These are phyloP conservation scores for Heterocephalus glaber DNA, from an alignment of 2,113 vertebrate genomes.

Conservation along the genomic window DNA sequence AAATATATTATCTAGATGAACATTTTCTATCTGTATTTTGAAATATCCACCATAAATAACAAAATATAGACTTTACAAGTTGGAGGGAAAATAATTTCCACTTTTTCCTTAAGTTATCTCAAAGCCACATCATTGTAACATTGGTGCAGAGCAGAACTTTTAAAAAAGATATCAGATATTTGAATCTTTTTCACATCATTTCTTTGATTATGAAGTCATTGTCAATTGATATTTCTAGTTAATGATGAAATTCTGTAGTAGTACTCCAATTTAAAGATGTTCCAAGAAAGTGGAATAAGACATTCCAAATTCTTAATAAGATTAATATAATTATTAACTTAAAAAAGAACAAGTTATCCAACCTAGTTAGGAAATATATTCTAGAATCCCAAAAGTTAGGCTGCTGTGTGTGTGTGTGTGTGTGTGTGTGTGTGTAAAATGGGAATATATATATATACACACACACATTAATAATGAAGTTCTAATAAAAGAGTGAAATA, in stretches of 20 bases:
- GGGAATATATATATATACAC: background rate
- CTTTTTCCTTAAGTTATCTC: slow-evolving; percentile 6
- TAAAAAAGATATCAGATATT: background rate
- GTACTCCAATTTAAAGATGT: background rate
- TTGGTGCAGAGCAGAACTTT: background rate
- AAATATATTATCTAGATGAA: background rate
- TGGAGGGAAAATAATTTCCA: background rate
- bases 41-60: background rate
- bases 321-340: slow-evolving; percentile 35
- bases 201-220: slow-evolving; percentile 32
- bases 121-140: background rate
- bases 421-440: background rate
- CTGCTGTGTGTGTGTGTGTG: background rate
- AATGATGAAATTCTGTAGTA: background rate
- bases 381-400: slow-evolving; percentile 1
- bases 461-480: slow-evolving; percentile 53
- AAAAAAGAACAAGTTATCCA: slow-evolving; percentile 43
- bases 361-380: background rate
- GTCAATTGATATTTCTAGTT: background rate
- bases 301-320: slow-evolving; percentile 59
- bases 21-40: background rate
- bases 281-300: background rate
- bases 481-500: slow-evolving; percentile 53
- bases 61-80: background rate
- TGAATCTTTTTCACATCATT: background rate